Evolutionary conservation across 2,888 invertebrate species (phyloP).

Genomic region (Caenorhabditis virilis): DNA sequence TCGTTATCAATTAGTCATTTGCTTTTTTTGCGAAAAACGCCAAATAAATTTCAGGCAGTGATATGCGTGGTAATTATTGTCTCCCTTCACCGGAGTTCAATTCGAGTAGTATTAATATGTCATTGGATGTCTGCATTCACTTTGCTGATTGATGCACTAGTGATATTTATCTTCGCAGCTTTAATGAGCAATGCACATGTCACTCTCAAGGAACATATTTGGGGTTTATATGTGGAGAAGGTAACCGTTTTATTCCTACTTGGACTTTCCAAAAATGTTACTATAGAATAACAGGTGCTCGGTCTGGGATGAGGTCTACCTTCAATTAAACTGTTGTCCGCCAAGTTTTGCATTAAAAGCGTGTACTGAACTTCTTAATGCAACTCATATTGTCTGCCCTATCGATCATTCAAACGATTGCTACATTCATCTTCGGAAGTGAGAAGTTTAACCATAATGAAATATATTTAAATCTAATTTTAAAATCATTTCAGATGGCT

Average conservation of each 20-base stretch:
- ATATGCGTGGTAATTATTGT: not conserved
- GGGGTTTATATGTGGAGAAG: not conserved
- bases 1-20: too few species aligned
- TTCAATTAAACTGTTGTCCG: slow-evolving; percentile 24
- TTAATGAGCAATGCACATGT: slow-evolving; percentile 22
- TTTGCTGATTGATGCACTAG: slow-evolving; percentile 23
- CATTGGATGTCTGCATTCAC: slow-evolving; percentile 22
- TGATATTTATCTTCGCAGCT: slow-evolving; percentile 25
- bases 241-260: too few species aligned
- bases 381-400: slow-evolving; percentile 8
- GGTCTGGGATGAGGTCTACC: slow-evolving; percentile 20
- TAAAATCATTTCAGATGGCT: slow-evolving; percentile 27
- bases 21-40: not conserved
- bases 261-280: not conserved
- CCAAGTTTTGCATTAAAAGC: slow-evolving; percentile 10
- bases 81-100: not conserved
- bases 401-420: slow-evolving; percentile 18
- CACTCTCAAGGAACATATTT: slow-evolving; percentile 14
- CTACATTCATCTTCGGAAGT: slow-evolving; percentile 20
- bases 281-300: slow-evolving; percentile 14
- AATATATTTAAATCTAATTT: not conserved
- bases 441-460: not conserved
- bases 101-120: not conserved
- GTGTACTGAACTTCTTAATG: slow-evolving; percentile 9
- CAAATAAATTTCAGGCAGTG: slow-evolving; percentile 1